Evolutionary conservation across 2,888 invertebrate species (phyloP).

Genomic region (Nephrotoma appendiculata): DNA sequence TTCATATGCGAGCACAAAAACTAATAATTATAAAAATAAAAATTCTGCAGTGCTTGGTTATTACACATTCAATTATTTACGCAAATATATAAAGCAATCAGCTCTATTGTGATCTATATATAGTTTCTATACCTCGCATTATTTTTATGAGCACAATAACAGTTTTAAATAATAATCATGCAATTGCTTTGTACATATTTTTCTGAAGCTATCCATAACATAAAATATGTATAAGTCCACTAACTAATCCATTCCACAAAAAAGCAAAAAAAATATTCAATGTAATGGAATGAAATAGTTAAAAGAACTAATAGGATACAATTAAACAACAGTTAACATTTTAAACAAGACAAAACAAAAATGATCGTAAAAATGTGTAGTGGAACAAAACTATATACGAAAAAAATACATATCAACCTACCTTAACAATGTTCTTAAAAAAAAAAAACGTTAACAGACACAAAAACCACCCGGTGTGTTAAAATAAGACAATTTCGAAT

Average conservation of each 20-base stretch:
- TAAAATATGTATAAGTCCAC: not conserved
- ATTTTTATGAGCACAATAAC: not conserved
- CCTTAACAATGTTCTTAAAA: not conserved
- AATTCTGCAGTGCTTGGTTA: not conserved
- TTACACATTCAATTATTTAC: not conserved
- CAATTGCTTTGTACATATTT: not conserved
- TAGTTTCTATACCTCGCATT: not conserved
- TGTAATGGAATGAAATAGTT: not conserved
- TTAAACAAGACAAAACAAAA: not conserved
- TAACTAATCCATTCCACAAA: not conserved
- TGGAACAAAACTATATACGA: not conserved
- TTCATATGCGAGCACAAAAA: too few species aligned
- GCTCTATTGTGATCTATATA: not conserved
- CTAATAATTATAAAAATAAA: too few species aligned
- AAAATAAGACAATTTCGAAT: not conserved
- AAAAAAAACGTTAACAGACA: not conserved
- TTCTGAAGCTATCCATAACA: not conserved
- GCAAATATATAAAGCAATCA: not conserved
- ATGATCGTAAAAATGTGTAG: not conserved
- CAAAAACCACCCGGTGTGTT: not conserved
- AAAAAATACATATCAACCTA: not conserved
- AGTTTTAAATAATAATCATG: not conserved
- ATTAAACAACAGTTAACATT: not conserved
- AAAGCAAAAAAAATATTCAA: not conserved
- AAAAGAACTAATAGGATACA: not conserved